Conservation (phyloP, 2,888 invertebrate species). For the Xanthia icteritia region DNA sequence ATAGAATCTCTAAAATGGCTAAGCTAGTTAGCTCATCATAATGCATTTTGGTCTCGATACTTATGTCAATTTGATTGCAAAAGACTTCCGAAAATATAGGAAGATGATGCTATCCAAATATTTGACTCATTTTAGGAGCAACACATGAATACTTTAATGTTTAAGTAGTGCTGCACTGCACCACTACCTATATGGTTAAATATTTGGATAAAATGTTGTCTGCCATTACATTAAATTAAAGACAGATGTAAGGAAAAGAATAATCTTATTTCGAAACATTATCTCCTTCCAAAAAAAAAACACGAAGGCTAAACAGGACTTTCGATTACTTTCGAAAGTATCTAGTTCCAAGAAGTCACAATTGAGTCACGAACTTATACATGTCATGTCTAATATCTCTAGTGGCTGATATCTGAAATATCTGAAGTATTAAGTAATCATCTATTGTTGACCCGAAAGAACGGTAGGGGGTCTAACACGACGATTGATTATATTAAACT, state of each 20-base stretch:
- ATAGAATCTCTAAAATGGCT: background rate
- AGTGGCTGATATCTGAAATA: background rate
- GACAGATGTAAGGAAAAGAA: background rate
- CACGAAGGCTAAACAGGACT: constrained; percentile 50
- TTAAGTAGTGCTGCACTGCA: background rate
- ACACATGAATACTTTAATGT: background rate
- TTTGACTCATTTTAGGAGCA: background rate
- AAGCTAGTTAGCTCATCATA: background rate
- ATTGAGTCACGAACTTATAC: constrained; percentile 21
- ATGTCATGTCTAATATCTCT: constrained; percentile 6
- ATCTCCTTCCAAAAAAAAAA: background rate
- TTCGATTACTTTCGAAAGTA: constrained; percentile 57
- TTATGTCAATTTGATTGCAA: background rate
- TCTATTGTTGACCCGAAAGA: constrained; percentile 29
- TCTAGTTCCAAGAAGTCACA: constrained; percentile 44
- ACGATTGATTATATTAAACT: constrained; percentile 22
- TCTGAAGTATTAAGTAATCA: constrained; percentile 22
- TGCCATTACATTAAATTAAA: background rate
- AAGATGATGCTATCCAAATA: background rate
- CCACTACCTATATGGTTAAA: background rate
- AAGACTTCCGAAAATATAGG: background rate
- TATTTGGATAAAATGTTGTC: background rate
- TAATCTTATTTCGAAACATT: constrained; percentile 5
- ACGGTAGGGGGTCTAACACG: constrained; percentile 11
- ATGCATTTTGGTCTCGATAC: background rate